Percentiles rank a stretch among this genome's conserved stretches.
Conservation (phyloP, 1,140 invertebrate genomes). For the Pogonomyrmex californicus region DNA sequence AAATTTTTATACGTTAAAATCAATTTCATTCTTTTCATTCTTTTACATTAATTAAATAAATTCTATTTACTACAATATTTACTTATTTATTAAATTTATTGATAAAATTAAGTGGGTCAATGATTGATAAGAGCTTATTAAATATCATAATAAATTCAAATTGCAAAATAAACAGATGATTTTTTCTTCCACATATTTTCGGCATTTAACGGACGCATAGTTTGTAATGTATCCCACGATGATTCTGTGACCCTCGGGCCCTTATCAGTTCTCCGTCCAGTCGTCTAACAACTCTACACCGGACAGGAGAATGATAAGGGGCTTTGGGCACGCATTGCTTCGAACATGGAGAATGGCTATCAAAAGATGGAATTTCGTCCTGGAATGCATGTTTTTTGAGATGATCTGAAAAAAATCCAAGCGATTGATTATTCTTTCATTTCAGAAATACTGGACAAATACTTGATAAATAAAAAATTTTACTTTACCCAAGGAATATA, state of each 20-base stretch:
- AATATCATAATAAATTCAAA: background rate
- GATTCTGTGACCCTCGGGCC: slow-evolving; percentile 89
- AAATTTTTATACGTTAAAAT: background rate
- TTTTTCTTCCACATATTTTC: background rate
- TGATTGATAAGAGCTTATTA: slow-evolving; percentile 2
- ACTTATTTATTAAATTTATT: background rate
- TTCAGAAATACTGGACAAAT: background rate
- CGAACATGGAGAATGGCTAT: slow-evolving; percentile 7
- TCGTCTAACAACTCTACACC: slow-evolving; percentile 88
- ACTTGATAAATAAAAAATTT: background rate
- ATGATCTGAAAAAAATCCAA: slow-evolving; percentile 42
- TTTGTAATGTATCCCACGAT: slow-evolving; percentile 72
- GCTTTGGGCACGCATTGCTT: slow-evolving; percentile 84
- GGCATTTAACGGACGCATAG: background rate
- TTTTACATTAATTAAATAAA: slow-evolving; percentile 6
- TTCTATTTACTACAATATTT: background rate
- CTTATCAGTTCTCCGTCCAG: slow-evolving; percentile 93
- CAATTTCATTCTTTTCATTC: background rate
- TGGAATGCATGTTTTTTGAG: background rate
- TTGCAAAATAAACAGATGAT: background rate
- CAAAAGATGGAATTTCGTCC: background rate
- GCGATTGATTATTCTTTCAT: background rate
- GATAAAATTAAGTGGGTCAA: background rate
- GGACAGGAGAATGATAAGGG: slow-evolving; percentile 92
- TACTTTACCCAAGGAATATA: background rate